phyloP scores from a whole-genome alignment of 2,888 invertebrate genomes.

The Listrodromus nycthemerus region DNA sequence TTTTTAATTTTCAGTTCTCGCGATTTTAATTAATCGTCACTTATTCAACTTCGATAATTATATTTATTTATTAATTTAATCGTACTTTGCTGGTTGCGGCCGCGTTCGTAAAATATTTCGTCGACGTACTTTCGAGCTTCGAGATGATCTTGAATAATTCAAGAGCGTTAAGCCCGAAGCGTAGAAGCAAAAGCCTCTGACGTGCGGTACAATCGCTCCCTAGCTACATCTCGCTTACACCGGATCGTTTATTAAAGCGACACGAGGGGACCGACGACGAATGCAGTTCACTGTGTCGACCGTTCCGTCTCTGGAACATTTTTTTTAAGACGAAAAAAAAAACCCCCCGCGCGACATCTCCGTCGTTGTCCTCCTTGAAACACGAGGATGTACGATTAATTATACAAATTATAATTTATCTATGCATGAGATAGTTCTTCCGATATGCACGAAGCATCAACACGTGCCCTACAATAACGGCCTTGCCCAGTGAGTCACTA shows the following conservation, averaged over 20 bases:
- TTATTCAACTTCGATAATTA: not conserved
- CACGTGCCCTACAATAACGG: not conserved
- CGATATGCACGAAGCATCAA: not conserved
- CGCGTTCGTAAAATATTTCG: not conserved
- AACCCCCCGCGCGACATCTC: too few species aligned
- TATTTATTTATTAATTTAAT: not conserved
- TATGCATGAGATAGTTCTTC: not conserved
- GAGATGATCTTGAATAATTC: not conserved
- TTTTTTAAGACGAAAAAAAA: not conserved
- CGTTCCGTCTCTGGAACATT: not conserved
- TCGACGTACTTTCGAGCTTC: constrained; percentile 11
- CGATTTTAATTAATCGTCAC: not conserved
- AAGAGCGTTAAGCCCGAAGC: constrained; percentile 1
- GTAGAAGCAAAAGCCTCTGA: constrained; percentile 19
- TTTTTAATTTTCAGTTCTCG: not conserved
- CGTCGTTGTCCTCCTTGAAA: not conserved
- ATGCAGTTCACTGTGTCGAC: constrained; percentile 31
- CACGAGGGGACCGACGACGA: constrained; percentile 27
- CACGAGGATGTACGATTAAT: not conserved
- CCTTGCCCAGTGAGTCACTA: constrained; percentile 20
- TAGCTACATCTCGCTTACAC: constrained; percentile 30
- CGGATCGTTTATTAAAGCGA: constrained; percentile 40
- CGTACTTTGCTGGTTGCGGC: not conserved
- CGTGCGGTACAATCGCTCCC: not conserved
- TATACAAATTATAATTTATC: not conserved